A percentile compares a stretch with the other conserved stretches of the same genome.
Evolutionary conservation across 2,113 vertebrate genomes (phyloP).

Genomic region (Clupea harengus): DNA sequence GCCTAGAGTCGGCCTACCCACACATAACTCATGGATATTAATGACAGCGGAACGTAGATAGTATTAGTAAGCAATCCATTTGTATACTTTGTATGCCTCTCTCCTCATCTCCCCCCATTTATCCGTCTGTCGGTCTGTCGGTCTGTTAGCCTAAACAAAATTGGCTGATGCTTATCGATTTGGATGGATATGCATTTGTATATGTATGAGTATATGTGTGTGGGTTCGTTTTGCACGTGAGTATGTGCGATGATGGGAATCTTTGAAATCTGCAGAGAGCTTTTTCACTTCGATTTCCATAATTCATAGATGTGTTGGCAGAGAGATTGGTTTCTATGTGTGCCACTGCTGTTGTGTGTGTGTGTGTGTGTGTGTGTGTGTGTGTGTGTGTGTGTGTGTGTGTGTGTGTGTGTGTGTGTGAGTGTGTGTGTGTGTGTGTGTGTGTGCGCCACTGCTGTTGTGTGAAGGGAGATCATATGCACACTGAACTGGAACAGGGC

Average conservation of each 20-base stretch:
- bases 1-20: background rate
- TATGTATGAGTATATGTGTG: background rate
- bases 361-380: no score
- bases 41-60: background rate
- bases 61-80: background rate
- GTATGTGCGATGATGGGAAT: background rate
- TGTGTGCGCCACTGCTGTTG: background rate
- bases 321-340: conserved; percentile 1
- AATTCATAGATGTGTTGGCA: conserved; percentile 19
- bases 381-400: no score
- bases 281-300: conserved; percentile 12
- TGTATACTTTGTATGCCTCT: background rate
- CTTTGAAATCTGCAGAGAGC: background rate
- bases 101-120: background rate
- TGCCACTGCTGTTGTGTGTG: background rate
- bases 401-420: no score
- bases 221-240: background rate
- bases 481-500: conserved; percentile 7
- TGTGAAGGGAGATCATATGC: conserved; percentile 12
- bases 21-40: background rate
- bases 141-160: background rate
- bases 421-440: no score
- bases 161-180: background rate
- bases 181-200: background rate
- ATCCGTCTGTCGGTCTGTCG: background rate